Evolutionary conservation across 1,140 invertebrate species (phyloP).

Genomic region (Hylaeus volcanicus): DNA sequence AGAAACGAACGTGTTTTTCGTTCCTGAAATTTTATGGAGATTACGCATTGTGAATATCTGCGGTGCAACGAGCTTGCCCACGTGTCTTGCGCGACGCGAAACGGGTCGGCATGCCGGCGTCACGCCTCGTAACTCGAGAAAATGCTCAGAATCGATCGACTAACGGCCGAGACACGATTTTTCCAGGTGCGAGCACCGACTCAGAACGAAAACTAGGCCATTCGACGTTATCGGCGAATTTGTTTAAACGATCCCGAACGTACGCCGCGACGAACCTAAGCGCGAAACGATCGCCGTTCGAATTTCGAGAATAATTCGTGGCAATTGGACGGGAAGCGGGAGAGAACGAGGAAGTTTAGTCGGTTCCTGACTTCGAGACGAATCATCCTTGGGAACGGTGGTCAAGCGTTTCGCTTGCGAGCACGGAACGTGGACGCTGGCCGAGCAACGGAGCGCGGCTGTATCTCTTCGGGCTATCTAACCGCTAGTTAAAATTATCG

Average conservation of each 20-base stretch:
- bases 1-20: not conserved
- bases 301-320: not conserved
- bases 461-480: constrained; percentile 26
- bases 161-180: constrained; percentile 65
- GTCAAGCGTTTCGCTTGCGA: not conserved
- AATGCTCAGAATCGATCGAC: constrained; percentile 60
- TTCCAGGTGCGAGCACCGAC: constrained; percentile 42
- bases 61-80: constrained; percentile 28
- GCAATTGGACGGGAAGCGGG: no score
- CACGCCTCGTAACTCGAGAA: constrained; percentile 64
- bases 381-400: not conserved
- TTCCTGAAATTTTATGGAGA: constrained; percentile 4
- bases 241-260: constrained; percentile 11
- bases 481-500: constrained; percentile 47
- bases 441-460: not conserved
- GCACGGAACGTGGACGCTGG: not conserved
- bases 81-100: constrained; percentile 48
- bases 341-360: not conserved
- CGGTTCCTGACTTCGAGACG: not conserved
- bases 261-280: not conserved
- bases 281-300: no score
- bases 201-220: constrained; percentile 47
- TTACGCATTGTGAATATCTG: not conserved
- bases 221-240: constrained; percentile 28
- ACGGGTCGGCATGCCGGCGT: constrained; percentile 52